Percentiles rank a stretch among this genome's conserved stretches.
phyloP scores from a whole-genome alignment of 2,113 vertebrate genomes.

The Ictidomys tridecemlineatus region DNA sequence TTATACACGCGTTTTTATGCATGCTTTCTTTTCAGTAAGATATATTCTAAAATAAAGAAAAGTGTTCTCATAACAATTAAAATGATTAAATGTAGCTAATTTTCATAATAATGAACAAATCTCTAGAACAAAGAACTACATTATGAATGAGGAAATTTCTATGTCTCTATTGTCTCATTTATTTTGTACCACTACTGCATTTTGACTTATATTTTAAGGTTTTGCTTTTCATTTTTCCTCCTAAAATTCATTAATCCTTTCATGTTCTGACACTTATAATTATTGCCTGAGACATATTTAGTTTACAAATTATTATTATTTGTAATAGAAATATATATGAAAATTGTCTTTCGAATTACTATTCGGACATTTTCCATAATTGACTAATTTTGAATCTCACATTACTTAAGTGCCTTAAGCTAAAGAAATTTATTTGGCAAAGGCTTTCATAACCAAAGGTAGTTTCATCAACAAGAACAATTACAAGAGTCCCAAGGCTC shows the following conservation, averaged over 20 bases:
- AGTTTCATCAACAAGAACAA: conserved; percentile 38
- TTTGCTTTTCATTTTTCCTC: conserved; percentile 44
- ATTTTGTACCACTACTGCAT: conserved; percentile 4
- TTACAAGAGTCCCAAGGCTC: not conserved
- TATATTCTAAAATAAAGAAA: conserved; percentile 56
- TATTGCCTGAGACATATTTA: not conserved
- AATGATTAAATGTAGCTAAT: conserved; percentile 35
- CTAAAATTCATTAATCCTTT: conserved; percentile 14
- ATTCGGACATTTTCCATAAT: conserved; percentile 21
- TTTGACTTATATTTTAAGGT: not conserved
- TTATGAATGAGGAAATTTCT: conserved; percentile 18
- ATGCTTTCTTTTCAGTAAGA: not conserved
- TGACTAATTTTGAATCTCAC: not conserved
- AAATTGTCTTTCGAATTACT: conserved; percentile 44
- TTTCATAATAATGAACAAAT: conserved; percentile 42
- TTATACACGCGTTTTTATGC: not conserved
- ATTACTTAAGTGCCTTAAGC: conserved; percentile 8
- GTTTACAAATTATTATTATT: conserved; percentile 21
- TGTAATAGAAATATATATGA: not conserved
- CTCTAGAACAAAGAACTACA: conserved; percentile 18
- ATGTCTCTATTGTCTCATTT: conserved; percentile 15
- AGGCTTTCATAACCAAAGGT: conserved; percentile 22
- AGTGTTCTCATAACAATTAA: not conserved
- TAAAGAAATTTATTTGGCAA: conserved; percentile 12
- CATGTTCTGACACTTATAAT: conserved; percentile 16